A percentile compares a stretch with the other conserved stretches of the same genome.
Conservation (phyloP, 2,888 invertebrate genomes). For the Athalia rosae region DNA sequence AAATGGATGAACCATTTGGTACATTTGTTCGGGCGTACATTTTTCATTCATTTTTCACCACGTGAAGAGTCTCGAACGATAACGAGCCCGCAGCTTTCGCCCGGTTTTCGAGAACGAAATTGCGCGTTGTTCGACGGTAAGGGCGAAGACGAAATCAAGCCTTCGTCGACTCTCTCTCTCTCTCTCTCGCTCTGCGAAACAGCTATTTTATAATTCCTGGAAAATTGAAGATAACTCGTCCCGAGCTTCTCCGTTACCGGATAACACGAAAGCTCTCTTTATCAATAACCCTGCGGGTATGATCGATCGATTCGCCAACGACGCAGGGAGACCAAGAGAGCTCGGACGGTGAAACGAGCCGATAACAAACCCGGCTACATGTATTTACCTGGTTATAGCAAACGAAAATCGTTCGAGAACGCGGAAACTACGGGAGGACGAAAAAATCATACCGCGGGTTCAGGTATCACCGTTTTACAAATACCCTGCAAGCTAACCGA, state of each 20-base stretch:
- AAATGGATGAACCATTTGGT: conserved; percentile 26
- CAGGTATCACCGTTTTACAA: no score
- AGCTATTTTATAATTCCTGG: background rate
- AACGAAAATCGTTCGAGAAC: no score
- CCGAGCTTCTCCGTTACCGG: no score
- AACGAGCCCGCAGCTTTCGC: background rate
- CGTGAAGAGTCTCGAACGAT: background rate
- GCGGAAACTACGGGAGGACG: no score
- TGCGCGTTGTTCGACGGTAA: background rate
- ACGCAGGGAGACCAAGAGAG: conserved; percentile 14
- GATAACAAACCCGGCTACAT: no score
- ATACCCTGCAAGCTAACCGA: no score
- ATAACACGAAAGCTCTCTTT: conserved; percentile 54
- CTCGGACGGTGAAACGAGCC: conserved; percentile 25
- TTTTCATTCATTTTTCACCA: conserved; percentile 3
- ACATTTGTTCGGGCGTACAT: conserved; percentile 9
- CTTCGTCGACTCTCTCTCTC: conserved; percentile 11
- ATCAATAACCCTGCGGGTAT: conserved; percentile 55
- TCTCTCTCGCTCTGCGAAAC: background rate
- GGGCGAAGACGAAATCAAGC: background rate
- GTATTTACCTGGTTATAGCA: no score
- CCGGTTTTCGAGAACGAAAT: background rate
- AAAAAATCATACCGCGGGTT: no score
- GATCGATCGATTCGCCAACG: conserved; percentile 53
- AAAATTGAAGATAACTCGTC: no score